Evolutionary conservation across 1,140 invertebrate species (phyloP).

Genomic region (Ips nitidus): DNA sequence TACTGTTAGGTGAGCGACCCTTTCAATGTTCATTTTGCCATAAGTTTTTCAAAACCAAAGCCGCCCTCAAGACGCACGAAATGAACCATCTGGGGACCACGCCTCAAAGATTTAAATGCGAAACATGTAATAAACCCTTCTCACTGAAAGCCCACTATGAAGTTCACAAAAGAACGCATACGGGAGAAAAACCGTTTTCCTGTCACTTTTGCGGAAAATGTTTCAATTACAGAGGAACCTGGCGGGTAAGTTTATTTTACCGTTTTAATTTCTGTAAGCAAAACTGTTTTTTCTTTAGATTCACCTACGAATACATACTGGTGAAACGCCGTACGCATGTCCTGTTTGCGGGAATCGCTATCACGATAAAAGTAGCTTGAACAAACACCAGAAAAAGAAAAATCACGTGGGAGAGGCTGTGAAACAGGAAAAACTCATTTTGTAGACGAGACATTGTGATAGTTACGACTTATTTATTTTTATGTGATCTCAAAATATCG

Average conservation of each 20-base stretch:
- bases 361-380: constrained; percentile 35
- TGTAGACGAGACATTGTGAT: constrained; percentile 6
- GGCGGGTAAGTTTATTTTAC: constrained; percentile 25
- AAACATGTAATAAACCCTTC: constrained; percentile 35
- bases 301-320: constrained; percentile 50
- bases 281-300: constrained; percentile 17
- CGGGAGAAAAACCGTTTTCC: constrained; percentile 32
- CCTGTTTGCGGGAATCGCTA: constrained; percentile 44
- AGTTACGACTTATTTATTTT: not conserved
- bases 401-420: constrained; percentile 27
- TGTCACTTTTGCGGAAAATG: constrained; percentile 36
- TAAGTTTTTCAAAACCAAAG: constrained; percentile 32
- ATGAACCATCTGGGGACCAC: constrained; percentile 35
- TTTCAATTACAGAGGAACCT: constrained; percentile 35
- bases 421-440: constrained; percentile 25
- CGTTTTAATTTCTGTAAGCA: not conserved
- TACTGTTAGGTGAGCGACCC: constrained; percentile 19
- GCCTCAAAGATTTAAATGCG: constrained; percentile 33
- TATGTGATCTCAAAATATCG: constrained; percentile 7
- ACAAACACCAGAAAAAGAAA: constrained; percentile 36
- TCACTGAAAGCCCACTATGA: constrained; percentile 35
- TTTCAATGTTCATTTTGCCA: constrained; percentile 28
- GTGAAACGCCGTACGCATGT: constrained; percentile 55
- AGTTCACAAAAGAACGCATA: constrained; percentile 34
- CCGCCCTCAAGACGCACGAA: constrained; percentile 31